Evolutionary conservation across 2,797 vertebrate species (phyloP).

Genomic region (Pangasius larnaudii): DNA sequence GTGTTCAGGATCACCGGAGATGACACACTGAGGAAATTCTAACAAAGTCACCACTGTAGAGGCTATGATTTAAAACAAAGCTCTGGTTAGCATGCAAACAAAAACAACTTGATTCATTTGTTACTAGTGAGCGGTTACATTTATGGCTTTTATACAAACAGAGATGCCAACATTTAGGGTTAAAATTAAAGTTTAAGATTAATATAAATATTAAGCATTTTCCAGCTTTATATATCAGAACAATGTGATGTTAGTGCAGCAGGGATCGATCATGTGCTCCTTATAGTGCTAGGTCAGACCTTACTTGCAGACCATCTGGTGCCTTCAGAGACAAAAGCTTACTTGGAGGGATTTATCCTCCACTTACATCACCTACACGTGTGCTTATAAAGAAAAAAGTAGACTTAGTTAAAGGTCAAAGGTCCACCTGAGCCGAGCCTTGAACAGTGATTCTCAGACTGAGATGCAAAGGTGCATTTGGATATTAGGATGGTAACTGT

Average conservation of each 20-base stretch:
- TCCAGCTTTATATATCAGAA: neutral
- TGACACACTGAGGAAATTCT: slow-evolving; percentile 11
- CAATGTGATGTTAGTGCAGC: neutral
- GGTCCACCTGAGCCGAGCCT: neutral
- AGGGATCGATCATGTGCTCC: neutral
- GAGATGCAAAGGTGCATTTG: too few relatives aligned
- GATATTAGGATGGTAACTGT: too few relatives aligned
- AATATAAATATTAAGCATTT: neutral
- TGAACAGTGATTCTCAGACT: too few relatives aligned
- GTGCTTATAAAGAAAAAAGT: too few relatives aligned
- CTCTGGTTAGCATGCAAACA: neutral
- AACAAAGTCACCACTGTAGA: too few relatives aligned
- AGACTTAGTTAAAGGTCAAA: neutral
- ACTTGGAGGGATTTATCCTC: neutral
- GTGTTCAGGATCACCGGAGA: slow-evolving; percentile 37
- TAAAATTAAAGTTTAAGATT: neutral
- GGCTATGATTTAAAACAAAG: neutral
- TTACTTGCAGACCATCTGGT: too few relatives aligned
- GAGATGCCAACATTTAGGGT: neutral
- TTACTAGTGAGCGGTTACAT: neutral
- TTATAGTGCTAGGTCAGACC: too few relatives aligned
- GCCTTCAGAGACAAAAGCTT: too few relatives aligned
- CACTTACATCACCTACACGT: neutral
- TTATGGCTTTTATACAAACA: neutral
- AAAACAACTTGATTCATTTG: neutral